phyloP scores from a whole-genome alignment of 1,140 invertebrate species.

The Nylanderia fulva region DNA sequence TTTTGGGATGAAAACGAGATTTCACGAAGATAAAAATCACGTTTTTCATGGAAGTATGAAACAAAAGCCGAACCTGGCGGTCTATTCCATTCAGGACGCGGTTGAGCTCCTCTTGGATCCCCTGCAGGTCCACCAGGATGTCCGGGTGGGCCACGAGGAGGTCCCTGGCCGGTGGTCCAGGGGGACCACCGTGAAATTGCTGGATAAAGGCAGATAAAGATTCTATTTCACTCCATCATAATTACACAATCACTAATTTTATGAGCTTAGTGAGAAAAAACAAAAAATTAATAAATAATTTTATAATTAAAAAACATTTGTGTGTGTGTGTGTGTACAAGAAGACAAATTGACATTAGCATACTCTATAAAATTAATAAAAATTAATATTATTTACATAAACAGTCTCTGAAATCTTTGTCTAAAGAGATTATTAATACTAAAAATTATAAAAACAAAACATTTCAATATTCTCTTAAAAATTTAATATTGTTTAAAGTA shows the following conservation, averaged over 20 bases:
- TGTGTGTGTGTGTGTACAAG: too few relatives aligned
- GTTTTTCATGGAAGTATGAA: not conserved
- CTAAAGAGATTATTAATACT: slow-evolving; percentile 5
- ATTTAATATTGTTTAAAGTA: not conserved
- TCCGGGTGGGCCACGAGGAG: slow-evolving; percentile 88
- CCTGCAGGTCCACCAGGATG: slow-evolving; percentile 85
- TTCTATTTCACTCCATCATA: slow-evolving; percentile 60
- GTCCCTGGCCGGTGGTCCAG: slow-evolving; percentile 88
- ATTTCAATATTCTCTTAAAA: not conserved
- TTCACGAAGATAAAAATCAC: slow-evolving; percentile 5
- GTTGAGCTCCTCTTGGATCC: slow-evolving; percentile 88
- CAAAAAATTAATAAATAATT: slow-evolving; percentile 5
- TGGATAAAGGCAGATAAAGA: slow-evolving; percentile 63
- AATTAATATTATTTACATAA: too few relatives aligned
- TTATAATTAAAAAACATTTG: slow-evolving; percentile 17
- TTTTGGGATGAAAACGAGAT: not conserved
- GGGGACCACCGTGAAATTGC: slow-evolving; percentile 89
- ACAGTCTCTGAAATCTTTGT: not conserved
- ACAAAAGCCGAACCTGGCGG: slow-evolving; percentile 86
- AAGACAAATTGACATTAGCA: not conserved
- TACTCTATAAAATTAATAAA: slow-evolving; percentile 17
- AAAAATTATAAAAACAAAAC: not conserved
- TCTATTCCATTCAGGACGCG: slow-evolving; percentile 91
- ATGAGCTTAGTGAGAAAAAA: not conserved
- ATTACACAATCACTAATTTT: slow-evolving; percentile 32